These are phyloP conservation scores for Sebastes taczanowskii DNA, from an alignment of 2,797 vertebrate genomes.

Conservation along the genomic window DNA sequence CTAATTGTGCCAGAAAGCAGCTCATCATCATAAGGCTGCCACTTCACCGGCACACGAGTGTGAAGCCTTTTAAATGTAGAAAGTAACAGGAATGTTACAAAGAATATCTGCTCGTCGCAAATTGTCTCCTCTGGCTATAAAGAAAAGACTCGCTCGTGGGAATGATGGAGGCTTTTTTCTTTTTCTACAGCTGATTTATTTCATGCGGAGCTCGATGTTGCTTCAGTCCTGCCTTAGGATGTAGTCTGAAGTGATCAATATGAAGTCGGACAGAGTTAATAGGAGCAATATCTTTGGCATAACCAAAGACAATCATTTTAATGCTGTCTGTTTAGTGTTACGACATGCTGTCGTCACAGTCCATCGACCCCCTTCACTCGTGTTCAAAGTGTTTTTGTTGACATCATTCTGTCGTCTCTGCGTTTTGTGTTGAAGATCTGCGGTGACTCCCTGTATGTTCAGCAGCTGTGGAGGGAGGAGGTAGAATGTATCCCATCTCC, in stretches of 20 bases:
- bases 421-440: constrained; percentile 43
- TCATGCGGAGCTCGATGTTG: constrained; percentile 36
- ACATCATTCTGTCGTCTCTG: constrained; percentile 43
- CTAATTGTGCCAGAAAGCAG: constrained; percentile 33
- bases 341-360: constrained; percentile 46
- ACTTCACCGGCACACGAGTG: constrained; percentile 15
- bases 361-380: constrained; percentile 35
- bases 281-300: constrained; percentile 79
- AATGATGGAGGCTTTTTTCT: constrained; percentile 8
- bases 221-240: constrained; percentile 63
- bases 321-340: constrained; percentile 61
- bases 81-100: constrained; percentile 27
- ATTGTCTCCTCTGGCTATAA: constrained; percentile 29
- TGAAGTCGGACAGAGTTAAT: constrained; percentile 53
- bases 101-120: constrained; percentile 5
- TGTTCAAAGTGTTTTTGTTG: constrained; percentile 42
- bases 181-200: constrained; percentile 21
- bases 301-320: constrained; percentile 80
- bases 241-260: constrained; percentile 45
- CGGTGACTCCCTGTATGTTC: constrained; percentile 49
- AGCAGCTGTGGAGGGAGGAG: constrained; percentile 66
- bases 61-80: constrained; percentile 25
- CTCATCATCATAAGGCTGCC: constrained; percentile 14
- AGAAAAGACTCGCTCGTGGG: not conserved
- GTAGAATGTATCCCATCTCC: constrained; percentile 78